Base-by-base conservation (phyloP, 2,797 vertebrate species). In the Streptopelia turtur region DNA sequence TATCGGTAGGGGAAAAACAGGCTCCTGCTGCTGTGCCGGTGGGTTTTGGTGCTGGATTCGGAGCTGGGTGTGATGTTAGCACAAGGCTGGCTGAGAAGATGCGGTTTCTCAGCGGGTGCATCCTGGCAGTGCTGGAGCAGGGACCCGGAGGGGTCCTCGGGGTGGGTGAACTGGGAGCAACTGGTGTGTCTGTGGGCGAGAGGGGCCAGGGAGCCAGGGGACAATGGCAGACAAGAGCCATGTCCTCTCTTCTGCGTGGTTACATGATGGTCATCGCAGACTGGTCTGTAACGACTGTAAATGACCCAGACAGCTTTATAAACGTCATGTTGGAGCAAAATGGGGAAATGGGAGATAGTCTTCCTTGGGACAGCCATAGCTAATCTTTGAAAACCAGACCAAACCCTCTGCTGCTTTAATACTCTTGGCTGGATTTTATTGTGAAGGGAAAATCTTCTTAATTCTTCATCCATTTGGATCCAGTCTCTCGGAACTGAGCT, bases 361-460 rank as follows among this genome's bases (percentile, higher is more conserved):
- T n/a, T 93, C 65, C 85, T 80, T 80, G 74, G 80, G 60, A 87
- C 76, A 93, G 64, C 72, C 80, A 11, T 78, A 90, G 84, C 95
- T 96, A 92, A 95, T 93, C 89, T 94, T 59, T 94, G 66, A 77
- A 86, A 94, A 89, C 59, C 90, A 95, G 91, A 94, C 68, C 91
- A 90, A 90, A 43, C 91, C 65, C 79, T 94, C 78, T 74, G 37
- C 82, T 84, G 77, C 47, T 83, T 81, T 90, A 93, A 92, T 87
- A 77, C 74, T 0, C 1, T 59, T 81, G 85, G 77, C 59, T 92
- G 55, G 83, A 47, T 95, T 96, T 94, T 91, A 76, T 47, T 95
- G 76, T 75, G 91, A 95, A 90, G 23, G 89, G 96, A 91, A 96
- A 93, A 96, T 95, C 94, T 93, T 90, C 93, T 97, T 97, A 95